Evolutionary conservation across 2,797 vertebrate species (phyloP), one percentile per base, ranked within the genome.

Genomic region (Nyctibius grandis): DNA sequence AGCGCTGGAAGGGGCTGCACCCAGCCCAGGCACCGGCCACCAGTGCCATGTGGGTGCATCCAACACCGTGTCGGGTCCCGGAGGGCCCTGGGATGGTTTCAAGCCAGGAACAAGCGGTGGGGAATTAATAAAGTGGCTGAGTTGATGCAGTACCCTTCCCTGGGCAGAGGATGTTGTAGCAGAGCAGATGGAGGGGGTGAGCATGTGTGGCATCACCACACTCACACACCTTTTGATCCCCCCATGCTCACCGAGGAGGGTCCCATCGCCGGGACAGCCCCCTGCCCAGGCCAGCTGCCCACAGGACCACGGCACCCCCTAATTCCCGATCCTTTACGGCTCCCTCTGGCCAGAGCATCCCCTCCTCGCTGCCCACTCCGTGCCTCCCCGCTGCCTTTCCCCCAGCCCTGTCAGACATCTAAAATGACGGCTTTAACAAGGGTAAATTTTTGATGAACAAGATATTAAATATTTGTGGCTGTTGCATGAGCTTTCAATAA

Each of bases 401-500:
- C 31, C 44, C 77, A 67, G 67, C 29, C 34, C 61, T 57, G 74
- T 59, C 93, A 83, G 75, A 63, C 34, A 22, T 51, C 82, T 56
- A 12, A 82, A 88, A 45, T 42, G 36, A 64, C n/a, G 20, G 90
- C 77, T 93, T 68, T 47, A 85, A 70, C 25, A 19, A 20, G 64
- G 79, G 77, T 95, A 65, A 89, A 96, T 96, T 91, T 96, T 93
- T 95, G 90, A 97, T 95, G 95, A 96, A 67, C 28, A 61, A 77
- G 68, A 5, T 87, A 93, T 95, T 38, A 94, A 96, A 93, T 95
- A 96, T 95, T 93, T 92, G 83, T 95, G 94, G 70, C 90, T 22
- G 29, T 70, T 68, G 42, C 92, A 72, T 67, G 88, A 80, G 60
- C 50, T 77, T 75, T 96, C 95, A 85, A 89, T 96, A 85, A 94